Evolutionary conservation across 2,113 vertebrate genomes (phyloP).

Genomic region (Marcusenius ussheri): DNA sequence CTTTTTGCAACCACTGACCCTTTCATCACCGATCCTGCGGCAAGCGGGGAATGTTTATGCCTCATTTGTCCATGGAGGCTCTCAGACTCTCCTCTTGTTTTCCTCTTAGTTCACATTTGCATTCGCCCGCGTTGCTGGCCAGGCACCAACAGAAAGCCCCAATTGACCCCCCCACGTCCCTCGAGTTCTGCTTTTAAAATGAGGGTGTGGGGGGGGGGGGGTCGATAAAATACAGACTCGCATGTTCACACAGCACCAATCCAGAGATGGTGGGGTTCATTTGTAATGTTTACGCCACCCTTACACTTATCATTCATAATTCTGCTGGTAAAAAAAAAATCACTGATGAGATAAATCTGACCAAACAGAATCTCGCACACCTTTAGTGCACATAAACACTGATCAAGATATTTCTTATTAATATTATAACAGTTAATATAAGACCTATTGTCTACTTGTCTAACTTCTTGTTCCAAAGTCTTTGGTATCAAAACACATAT

Average conservation of each 20-base stretch:
- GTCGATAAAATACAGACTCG: neutral
- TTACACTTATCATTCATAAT: neutral
- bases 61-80: slow-evolving; percentile 54
- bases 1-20: slow-evolving; percentile 18
- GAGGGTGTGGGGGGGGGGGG: neutral
- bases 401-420: neutral
- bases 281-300: neutral
- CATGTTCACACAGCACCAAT: neutral
- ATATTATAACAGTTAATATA: neutral
- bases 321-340: neutral
- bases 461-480: neutral
- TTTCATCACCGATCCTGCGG: slow-evolving; percentile 30
- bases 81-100: slow-evolving; percentile 34
- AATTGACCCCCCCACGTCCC: neutral
- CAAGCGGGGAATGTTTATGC: slow-evolving; percentile 46
- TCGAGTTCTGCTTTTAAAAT: neutral
- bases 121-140: slow-evolving; percentile 12
- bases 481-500: neutral
- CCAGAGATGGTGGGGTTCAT: neutral
- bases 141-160: slow-evolving; percentile 23
- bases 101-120: slow-evolving; percentile 25
- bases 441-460: neutral
- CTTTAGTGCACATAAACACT: neutral
- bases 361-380: neutral
- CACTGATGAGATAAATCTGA: neutral